These are phyloP conservation scores for Lepidostoma basale DNA, from an alignment of 1,140 invertebrate species.

Conservation along the genomic window DNA sequence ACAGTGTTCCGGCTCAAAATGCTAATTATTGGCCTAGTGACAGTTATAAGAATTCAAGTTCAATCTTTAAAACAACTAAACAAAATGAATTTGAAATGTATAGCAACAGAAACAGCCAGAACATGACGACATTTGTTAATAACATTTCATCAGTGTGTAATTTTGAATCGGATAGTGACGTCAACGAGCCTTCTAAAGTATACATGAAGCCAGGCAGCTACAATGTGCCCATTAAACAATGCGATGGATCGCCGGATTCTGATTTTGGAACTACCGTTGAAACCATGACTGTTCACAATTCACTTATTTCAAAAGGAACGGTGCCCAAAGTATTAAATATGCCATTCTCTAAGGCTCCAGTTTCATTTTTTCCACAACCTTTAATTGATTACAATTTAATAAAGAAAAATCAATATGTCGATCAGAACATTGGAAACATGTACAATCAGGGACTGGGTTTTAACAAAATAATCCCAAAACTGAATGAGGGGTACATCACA, in stretches of 20 bases:
- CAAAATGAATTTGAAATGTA: background rate
- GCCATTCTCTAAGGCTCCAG: conserved; percentile 47
- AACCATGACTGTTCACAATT: conserved; percentile 24
- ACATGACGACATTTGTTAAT: conserved; percentile 1
- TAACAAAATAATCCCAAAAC: conserved; percentile 10
- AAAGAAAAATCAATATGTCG: background rate
- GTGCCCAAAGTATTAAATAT: background rate
- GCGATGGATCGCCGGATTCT: background rate
- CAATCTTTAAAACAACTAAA: background rate
- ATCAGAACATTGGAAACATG: background rate
- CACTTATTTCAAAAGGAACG: background rate
- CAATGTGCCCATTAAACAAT: conserved; percentile 58
- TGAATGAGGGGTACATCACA: conserved; percentile 53
- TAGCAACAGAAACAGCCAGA: conserved; percentile 25
- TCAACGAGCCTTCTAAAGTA: conserved; percentile 50
- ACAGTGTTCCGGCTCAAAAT: background rate
- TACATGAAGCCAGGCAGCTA: conserved; percentile 61
- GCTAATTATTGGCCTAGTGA: conserved; percentile 14
- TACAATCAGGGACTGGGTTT: background rate
- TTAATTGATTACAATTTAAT: conserved; percentile 27
- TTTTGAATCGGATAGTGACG: conserved; percentile 12
- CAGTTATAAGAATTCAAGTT: background rate
- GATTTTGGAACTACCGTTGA: conserved; percentile 6
- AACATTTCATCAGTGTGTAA: background rate
- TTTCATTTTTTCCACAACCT: conserved; percentile 49